phyloP scores from a whole-genome alignment of 2,888 invertebrate species.

The Drosophila birchii region DNA sequence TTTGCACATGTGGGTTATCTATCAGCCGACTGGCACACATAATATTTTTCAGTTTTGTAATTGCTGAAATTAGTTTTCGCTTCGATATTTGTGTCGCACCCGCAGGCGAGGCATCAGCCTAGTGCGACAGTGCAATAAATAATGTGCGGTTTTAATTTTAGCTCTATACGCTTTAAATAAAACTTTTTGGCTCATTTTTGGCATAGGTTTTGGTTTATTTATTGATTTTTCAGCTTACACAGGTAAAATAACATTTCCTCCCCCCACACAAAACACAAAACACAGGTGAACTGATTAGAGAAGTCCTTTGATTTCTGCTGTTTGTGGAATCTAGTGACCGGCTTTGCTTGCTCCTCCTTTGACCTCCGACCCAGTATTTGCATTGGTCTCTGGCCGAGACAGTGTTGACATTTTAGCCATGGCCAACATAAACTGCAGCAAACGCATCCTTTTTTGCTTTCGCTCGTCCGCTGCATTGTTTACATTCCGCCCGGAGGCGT shows the following conservation, averaged over 20 bases:
- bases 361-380: conserved; percentile 20
- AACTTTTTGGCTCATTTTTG: conserved; percentile 49
- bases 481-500: conserved; percentile 14
- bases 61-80: conserved; percentile 29
- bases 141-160: conserved; percentile 62
- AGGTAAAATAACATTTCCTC: conserved; percentile 2
- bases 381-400: conserved; percentile 17
- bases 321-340: conserved; percentile 12
- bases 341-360: conserved; percentile 1
- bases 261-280: background rate
- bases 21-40: conserved; percentile 11
- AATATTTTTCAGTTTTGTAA: conserved; percentile 38
- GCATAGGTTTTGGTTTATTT: conserved; percentile 52
- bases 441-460: conserved; percentile 4
- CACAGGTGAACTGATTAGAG: conserved; percentile 35
- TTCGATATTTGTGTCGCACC: conserved; percentile 32
- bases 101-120: conserved; percentile 39
- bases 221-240: conserved; percentile 68
- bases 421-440: conserved; percentile 25
- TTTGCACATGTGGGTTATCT: conserved; percentile 23
- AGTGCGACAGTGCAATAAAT: conserved; percentile 52
- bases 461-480: background rate
- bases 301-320: conserved; percentile 10
- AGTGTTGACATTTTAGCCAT: conserved; percentile 18
- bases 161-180: conserved; percentile 57